Evolutionary conservation across 2,113 vertebrate genomes (phyloP).

Genomic region (Deroptyus accipitrinus): DNA sequence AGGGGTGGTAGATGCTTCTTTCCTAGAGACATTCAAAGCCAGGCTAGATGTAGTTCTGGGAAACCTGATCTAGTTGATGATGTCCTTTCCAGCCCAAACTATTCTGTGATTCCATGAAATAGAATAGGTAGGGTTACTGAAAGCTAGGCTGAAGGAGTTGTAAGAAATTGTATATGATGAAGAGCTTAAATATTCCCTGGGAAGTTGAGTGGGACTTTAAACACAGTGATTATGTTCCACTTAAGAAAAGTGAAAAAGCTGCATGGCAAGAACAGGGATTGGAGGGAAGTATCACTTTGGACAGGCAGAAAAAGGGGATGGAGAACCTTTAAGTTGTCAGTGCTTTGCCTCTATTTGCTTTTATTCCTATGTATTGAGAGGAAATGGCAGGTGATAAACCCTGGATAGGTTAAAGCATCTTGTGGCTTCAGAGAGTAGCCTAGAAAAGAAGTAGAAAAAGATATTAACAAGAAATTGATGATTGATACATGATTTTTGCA

Average conservation of each 20-base stretch:
- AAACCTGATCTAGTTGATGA: not conserved
- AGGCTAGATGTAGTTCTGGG: not conserved
- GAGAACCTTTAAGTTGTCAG: not conserved
- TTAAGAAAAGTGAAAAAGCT: not conserved
- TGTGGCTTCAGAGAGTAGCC: not conserved
- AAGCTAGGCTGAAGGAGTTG: not conserved
- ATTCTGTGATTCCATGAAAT: not conserved
- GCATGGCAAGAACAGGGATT: not conserved
- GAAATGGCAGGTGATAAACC: not conserved
- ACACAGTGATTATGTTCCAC: not conserved
- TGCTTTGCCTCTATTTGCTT: not conserved
- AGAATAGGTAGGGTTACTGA: not conserved
- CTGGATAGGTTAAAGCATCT: not conserved
- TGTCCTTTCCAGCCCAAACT: not conserved
- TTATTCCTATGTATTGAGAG: not conserved
- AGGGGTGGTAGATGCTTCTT: not conserved
- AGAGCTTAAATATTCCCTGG: not conserved
- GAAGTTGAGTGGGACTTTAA: not conserved
- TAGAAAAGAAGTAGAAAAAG: not conserved
- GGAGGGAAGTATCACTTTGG: not conserved
- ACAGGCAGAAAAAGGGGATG: not conserved
- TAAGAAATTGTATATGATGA: not conserved
- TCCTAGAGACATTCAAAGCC: not conserved
- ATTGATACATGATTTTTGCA: not conserved
- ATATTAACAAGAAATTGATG: not conserved